Conservation (phyloP, 2,113 vertebrate species). For the Myiozetetes cayanensis region DNA sequence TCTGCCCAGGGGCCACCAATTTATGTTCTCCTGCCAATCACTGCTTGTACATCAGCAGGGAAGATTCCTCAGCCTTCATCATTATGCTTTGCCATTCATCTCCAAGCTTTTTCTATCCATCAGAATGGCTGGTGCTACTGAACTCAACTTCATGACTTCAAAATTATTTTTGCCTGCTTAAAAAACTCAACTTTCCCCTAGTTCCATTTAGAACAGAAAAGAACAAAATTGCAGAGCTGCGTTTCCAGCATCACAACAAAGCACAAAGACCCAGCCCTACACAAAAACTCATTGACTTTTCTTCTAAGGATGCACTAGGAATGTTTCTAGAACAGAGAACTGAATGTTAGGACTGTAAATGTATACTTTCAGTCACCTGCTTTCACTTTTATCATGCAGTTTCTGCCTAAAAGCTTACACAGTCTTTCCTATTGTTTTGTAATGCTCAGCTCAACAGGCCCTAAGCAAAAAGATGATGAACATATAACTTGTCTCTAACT, state of each 20-base stretch:
- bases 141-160: not conserved
- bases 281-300: not conserved
- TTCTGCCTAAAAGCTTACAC: not conserved
- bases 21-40: not conserved
- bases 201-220: not conserved
- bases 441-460: not conserved
- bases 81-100: not conserved
- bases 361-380: not conserved
- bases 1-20: not conserved
- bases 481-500: not conserved
- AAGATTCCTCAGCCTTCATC: not conserved
- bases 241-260: not conserved
- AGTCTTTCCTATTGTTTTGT: not conserved
- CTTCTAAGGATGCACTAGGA: not conserved
- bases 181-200: not conserved
- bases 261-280: not conserved
- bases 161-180: not conserved
- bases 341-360: not conserved
- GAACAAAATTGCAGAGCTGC: not conserved
- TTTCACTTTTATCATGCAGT: not conserved
- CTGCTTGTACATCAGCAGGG: not conserved
- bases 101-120: not conserved
- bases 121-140: not conserved
- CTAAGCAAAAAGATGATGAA: not conserved
- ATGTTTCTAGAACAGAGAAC: not conserved